These are phyloP conservation scores for Eupeodes luniger DNA, from an alignment of 2,888 invertebrate genomes.

Conservation along the genomic window DNA sequence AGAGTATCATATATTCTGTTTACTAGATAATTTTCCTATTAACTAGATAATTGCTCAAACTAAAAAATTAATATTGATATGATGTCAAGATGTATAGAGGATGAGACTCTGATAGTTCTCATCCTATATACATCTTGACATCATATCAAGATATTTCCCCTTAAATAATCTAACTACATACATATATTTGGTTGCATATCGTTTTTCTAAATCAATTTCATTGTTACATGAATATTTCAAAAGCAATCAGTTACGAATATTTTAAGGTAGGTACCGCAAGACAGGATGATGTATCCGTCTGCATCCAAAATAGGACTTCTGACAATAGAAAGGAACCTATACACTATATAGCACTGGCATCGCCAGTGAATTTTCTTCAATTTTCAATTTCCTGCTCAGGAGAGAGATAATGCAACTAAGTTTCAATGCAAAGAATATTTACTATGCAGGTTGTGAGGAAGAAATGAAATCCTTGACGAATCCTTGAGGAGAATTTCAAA, in stretches of 20 bases:
- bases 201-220: conserved; percentile 46
- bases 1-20: too few relatives aligned
- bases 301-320: conserved; percentile 41
- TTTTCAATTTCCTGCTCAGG: conserved; percentile 66
- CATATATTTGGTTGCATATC: conserved; percentile 17
- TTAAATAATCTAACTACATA: neutral
- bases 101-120: too few relatives aligned
- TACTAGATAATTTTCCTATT: too few relatives aligned
- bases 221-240: conserved; percentile 59
- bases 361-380: conserved; percentile 28
- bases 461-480: conserved; percentile 26
- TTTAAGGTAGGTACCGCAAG: conserved; percentile 8
- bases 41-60: too few relatives aligned
- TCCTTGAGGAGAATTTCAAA: conserved; percentile 30
- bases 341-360: neutral
- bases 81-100: too few relatives aligned
- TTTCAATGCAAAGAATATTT: conserved; percentile 26
- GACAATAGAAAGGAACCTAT: conserved; percentile 26
- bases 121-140: too few relatives aligned
- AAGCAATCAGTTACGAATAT: conserved; percentile 57
- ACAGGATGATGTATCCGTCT: neutral
- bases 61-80: too few relatives aligned
- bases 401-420: conserved; percentile 56
- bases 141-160: neutral
- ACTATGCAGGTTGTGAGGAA: neutral